A percentile compares a stretch with the other conserved stretches of the same genome.
These are phyloP conservation scores for Perodicticus potto DNA, from an alignment of 2,797 vertebrate genomes.

Conservation along the genomic window DNA sequence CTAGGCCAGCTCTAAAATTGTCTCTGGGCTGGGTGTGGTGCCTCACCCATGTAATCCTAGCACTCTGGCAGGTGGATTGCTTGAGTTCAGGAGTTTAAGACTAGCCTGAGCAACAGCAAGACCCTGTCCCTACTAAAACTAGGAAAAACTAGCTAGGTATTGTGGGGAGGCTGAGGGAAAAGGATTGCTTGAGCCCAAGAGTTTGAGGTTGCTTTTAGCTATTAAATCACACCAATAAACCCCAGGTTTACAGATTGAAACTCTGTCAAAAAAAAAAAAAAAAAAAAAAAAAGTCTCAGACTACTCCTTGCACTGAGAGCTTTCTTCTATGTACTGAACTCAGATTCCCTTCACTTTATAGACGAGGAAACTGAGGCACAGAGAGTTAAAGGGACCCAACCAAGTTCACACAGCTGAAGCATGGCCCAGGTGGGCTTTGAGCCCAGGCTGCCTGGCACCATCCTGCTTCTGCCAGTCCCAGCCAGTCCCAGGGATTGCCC, in stretches of 20 bases:
- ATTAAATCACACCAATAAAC: not conserved
- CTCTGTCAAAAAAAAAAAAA: not conserved
- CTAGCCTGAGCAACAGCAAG: not conserved
- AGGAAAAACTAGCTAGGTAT: not conserved
- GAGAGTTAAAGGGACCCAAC: not conserved
- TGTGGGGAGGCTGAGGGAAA: not conserved
- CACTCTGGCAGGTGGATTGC: not conserved
- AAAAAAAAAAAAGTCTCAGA: not conserved
- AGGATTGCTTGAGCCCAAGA: not conserved
- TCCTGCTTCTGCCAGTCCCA: not conserved
- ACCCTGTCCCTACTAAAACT: not conserved
- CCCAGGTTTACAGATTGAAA: not conserved
- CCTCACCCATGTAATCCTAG: not conserved
- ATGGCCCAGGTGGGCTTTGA: not conserved
- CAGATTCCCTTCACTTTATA: not conserved
- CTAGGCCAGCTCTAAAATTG: not conserved
- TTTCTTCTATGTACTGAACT: not conserved
- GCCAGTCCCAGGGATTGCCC: not conserved
- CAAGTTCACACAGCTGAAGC: not conserved
- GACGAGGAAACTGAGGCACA: slow-evolving; percentile 33
- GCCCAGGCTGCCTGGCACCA: not conserved
- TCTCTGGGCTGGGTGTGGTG: not conserved
- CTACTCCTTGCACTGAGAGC: not conserved
- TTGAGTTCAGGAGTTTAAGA: not conserved
- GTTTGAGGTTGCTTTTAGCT: not conserved